These are phyloP conservation scores for Apaloderma vittatum DNA, from an alignment of 2,113 vertebrate species.

Conservation along the genomic window DNA sequence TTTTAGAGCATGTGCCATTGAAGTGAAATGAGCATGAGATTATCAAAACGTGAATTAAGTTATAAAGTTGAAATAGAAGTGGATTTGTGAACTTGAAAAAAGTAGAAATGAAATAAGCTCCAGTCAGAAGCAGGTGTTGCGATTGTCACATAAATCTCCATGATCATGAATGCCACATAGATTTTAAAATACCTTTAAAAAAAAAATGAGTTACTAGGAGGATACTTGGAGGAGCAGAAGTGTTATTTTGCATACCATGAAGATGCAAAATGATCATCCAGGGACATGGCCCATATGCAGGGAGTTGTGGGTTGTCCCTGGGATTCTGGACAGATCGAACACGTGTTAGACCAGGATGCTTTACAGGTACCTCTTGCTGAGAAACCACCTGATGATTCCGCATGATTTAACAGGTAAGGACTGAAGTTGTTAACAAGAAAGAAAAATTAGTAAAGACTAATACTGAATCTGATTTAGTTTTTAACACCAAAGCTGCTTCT, in stretches of 20 bases:
- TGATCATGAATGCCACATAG: rapidly evolving
- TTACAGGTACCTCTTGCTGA: background rate
- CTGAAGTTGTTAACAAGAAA: background rate
- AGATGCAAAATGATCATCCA: background rate
- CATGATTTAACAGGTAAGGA: background rate
- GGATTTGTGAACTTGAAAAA: background rate
- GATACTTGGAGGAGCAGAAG: background rate
- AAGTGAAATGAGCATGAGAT: background rate
- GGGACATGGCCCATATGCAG: background rate
- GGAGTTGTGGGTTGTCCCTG: background rate
- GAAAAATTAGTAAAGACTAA: background rate
- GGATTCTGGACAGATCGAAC: background rate
- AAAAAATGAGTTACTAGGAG: background rate
- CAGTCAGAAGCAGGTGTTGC: background rate
- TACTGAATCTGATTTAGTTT: background rate
- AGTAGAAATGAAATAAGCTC: background rate
- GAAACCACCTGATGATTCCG: background rate
- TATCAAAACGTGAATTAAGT: background rate
- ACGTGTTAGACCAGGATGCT: background rate
- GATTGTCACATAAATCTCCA: background rate
- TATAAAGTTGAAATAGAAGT: background rate
- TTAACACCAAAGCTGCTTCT: background rate
- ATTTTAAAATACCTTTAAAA: background rate
- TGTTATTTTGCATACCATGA: background rate
- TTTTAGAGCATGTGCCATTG: background rate